Percentiles rank a stretch among this genome's conserved stretches.
phyloP scores from a whole-genome alignment of 2,888 invertebrate species.

The Eilema depressum region DNA sequence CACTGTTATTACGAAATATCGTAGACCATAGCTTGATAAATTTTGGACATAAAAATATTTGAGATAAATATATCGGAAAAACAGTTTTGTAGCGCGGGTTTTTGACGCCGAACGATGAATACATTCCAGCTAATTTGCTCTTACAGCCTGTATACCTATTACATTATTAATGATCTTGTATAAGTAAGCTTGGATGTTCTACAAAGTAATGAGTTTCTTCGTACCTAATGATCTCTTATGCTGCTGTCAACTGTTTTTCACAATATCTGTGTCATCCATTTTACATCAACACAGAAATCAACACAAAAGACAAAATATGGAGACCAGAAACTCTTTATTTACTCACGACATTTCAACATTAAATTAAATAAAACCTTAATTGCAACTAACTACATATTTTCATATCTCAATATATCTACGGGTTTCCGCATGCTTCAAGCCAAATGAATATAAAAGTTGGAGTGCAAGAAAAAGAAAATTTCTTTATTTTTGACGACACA shows the following conservation, averaged over 20 bases:
- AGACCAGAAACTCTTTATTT: background rate
- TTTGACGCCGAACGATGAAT: background rate
- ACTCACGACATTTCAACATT: background rate
- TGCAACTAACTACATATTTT: background rate
- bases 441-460: background rate
- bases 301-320: background rate
- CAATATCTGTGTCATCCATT: background rate
- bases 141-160: background rate
- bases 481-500: background rate
- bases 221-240: no score
- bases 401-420: background rate
- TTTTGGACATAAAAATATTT: slow-evolving; percentile 30
- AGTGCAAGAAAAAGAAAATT: background rate
- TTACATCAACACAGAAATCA: background rate
- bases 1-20: slow-evolving; percentile 39
- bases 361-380: no score
- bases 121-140: background rate
- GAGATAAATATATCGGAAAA: background rate
- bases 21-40: slow-evolving; percentile 25
- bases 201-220: background rate
- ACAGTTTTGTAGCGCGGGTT: background rate
- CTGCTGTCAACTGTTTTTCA: background rate
- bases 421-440: background rate
- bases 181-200: background rate
- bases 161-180: background rate